Percentiles rank a stretch among this genome's conserved stretches.
Conservation (phyloP, 2,797 vertebrate genomes). For the Alectoris magna region DNA sequence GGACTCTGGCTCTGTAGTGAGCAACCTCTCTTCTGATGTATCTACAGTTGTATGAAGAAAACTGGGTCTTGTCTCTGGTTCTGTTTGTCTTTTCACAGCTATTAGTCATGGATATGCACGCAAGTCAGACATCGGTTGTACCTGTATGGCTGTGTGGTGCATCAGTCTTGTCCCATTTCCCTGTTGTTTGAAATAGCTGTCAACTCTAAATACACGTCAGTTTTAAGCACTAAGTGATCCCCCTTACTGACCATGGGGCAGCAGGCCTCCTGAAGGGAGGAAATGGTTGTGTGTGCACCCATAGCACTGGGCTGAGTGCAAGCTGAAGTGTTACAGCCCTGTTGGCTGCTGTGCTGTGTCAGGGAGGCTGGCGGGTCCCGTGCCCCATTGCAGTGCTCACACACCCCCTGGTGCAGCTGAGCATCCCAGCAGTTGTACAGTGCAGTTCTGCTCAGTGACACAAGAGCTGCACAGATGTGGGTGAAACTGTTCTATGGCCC, state of each 20-base stretch:
- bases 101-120: neutral
- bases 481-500: neutral
- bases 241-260: neutral
- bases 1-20: neutral
- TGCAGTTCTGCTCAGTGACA: neutral
- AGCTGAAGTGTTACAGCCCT: neutral
- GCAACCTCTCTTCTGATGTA: neutral
- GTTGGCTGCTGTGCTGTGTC: too few species aligned
- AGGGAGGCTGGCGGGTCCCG: neutral
- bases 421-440: neutral
- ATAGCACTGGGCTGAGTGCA: neutral
- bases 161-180: neutral
- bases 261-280: neutral
- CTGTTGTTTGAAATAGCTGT: neutral
- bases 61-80: neutral
- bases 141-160: neutral
- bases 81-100: neutral
- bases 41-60: neutral
- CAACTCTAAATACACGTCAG: neutral
- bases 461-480: neutral
- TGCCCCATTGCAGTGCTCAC: neutral
- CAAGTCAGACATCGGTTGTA: neutral
- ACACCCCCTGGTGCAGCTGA: fast-evolving
- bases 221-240: neutral
- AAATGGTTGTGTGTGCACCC: neutral